Evolutionary conservation across 2,113 vertebrate species (phyloP).

Genomic region (Hyla sarda): DNA sequence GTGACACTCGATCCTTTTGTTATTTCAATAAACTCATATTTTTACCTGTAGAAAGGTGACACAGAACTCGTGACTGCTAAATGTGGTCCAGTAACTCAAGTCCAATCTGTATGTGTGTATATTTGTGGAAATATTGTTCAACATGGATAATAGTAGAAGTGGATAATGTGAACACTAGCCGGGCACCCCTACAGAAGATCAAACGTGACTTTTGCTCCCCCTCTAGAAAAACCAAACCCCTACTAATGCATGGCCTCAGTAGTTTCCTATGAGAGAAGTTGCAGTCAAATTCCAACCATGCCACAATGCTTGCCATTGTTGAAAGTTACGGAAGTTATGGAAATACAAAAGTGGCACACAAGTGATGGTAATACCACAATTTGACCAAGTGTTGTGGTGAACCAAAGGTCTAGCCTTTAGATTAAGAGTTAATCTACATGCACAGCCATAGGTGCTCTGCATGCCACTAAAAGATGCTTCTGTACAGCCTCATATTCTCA

Average conservation of each 20-base stretch:
- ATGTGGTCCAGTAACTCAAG: neutral
- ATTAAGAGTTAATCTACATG: neutral
- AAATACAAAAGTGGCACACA: too few relatives aligned
- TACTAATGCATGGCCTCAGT: neutral
- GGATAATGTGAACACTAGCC: conserved; percentile 28
- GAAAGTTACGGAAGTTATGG: too few relatives aligned
- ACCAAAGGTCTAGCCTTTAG: neutral
- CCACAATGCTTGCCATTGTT: too few relatives aligned
- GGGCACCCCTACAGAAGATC: neutral
- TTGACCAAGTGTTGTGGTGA: neutral
- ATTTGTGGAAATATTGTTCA: neutral
- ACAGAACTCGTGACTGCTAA: neutral
- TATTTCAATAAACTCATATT: too few relatives aligned
- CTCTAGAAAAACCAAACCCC: neutral
- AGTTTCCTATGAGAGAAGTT: too few relatives aligned
- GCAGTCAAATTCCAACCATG: neutral
- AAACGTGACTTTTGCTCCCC: neutral
- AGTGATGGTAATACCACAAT: neutral
- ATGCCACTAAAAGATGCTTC: neutral
- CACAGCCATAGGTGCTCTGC: neutral
- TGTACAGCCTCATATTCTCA: neutral
- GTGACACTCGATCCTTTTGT: too few relatives aligned
- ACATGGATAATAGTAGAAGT: neutral
- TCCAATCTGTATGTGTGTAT: neutral
- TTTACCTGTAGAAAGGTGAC: neutral